Evolutionary conservation across 1,140 invertebrate species (phyloP).

Genomic region (Mactra quadrangularis): DNA sequence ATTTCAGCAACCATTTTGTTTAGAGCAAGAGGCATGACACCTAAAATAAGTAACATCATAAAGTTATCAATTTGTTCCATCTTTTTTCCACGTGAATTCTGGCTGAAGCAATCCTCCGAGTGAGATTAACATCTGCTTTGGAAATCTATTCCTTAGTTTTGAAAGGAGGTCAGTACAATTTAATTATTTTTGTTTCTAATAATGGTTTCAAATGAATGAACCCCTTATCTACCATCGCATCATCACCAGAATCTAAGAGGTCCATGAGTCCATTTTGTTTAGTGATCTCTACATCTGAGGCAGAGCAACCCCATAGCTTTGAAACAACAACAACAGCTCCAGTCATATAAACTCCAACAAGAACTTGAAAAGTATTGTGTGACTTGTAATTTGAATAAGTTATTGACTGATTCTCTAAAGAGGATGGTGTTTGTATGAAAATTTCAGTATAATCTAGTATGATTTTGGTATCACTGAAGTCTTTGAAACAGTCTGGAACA

Average conservation of each 20-base stretch:
- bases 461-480: slow-evolving; percentile 54
- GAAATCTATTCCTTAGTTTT: slow-evolving; percentile 52
- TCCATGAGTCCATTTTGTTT: slow-evolving; percentile 44
- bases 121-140: slow-evolving; percentile 49
- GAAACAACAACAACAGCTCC: slow-evolving; percentile 54
- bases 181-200: slow-evolving; percentile 30
- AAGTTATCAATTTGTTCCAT: slow-evolving; percentile 66
- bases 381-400: slow-evolving; percentile 66
- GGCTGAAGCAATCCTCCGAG: slow-evolving; percentile 61
- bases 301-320: slow-evolving; percentile 31
- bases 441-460: slow-evolving; percentile 60
- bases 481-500: slow-evolving; percentile 53
- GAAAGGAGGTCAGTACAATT: slow-evolving; percentile 61
- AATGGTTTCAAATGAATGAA: slow-evolving; percentile 54
- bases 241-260: slow-evolving; percentile 26
- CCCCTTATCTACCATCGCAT: slow-evolving; percentile 61
- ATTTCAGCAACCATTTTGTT: slow-evolving; percentile 45
- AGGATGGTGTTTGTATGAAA: slow-evolving; percentile 62
- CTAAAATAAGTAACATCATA: slow-evolving; percentile 57
- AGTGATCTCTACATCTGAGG: slow-evolving; percentile 59
- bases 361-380: slow-evolving; percentile 58
- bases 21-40: slow-evolving; percentile 48
- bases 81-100: slow-evolving; percentile 61
- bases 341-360: slow-evolving; percentile 57
- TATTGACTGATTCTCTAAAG: slow-evolving; percentile 41